Percentiles rank a stretch among this genome's conserved stretches.
Evolutionary conservation across 2,113 vertebrate species (phyloP).

Genomic region (Paramisgurnus dabryanus): DNA sequence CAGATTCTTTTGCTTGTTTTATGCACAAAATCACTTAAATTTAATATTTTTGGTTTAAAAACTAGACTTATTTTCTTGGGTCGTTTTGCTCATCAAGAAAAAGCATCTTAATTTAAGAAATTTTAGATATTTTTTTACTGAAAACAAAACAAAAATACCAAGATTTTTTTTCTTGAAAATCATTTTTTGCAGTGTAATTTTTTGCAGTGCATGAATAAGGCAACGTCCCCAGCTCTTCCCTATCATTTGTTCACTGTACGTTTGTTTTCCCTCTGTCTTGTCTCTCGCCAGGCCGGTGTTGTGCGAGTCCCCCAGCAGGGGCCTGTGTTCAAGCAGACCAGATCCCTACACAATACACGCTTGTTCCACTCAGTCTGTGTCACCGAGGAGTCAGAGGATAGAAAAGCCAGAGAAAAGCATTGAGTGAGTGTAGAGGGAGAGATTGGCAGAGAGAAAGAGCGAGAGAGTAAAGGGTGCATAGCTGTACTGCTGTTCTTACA

Average conservation of each 20-base stretch:
- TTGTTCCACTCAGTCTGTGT: constrained; percentile 86
- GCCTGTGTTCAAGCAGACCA: constrained; percentile 33
- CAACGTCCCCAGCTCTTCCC: constrained; percentile 10
- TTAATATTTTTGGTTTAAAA: no score
- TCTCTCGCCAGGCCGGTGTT: constrained; percentile 52
- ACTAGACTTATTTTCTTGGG: no score
- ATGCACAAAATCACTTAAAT: no score
- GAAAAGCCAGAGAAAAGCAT: constrained; percentile 62
- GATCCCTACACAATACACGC: constrained; percentile 81
- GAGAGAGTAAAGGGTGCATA: constrained; percentile 75
- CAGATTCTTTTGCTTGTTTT: no score
- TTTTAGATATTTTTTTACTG: no score
- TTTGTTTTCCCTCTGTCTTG: not conserved
- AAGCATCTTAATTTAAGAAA: no score
- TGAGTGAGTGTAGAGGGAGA: constrained; percentile 11
- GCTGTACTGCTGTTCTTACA: constrained; percentile 82
- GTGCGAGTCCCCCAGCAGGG: constrained; percentile 35
- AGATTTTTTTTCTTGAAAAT: no score
- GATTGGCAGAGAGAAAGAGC: not conserved
- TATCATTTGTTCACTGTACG: not conserved
- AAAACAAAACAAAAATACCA: no score
- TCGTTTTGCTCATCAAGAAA: no score
- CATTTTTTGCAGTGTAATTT: no score
- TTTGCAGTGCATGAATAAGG: not conserved
- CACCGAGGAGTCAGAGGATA: constrained; percentile 85